Evolutionary conservation across 2,797 vertebrate species (phyloP).

Genomic region (Falco rusticolus): DNA sequence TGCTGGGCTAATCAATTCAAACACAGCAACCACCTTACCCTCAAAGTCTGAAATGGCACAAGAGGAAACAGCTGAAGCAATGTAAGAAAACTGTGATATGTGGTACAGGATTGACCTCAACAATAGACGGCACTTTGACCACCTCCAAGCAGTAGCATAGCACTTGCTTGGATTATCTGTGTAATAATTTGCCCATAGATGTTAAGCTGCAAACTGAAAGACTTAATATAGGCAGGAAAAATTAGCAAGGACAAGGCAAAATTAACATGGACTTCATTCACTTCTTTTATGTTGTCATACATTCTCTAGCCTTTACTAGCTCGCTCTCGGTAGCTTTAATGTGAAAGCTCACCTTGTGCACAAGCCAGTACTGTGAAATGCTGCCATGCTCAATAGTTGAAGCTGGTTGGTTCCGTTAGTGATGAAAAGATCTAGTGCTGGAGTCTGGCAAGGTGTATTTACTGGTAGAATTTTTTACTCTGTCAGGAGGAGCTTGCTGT

Average conservation of each 20-base stretch:
- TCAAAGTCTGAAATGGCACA: neutral
- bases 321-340: rapidly evolving
- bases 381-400: neutral
- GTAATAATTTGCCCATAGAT: neutral
- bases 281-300: neutral
- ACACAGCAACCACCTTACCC: neutral
- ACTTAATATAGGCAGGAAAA: neutral
- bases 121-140: neutral
- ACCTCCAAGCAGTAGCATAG: neutral
- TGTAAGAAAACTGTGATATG: neutral
- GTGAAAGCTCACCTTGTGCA: neutral
- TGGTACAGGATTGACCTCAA: neutral
- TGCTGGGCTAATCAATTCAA: neutral
- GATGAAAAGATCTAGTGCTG: neutral
- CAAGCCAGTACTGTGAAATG: neutral
- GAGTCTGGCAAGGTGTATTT: neutral
- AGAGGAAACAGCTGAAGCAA: neutral
- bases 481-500: neutral
- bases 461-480: neutral
- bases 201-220: neutral
- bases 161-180: neutral
- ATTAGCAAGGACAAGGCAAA: neutral
- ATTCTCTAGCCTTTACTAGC: neutral
- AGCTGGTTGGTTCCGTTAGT: neutral
- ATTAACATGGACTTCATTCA: neutral